These are phyloP conservation scores for Spinibarbus caldwelli DNA, from an alignment of 2,797 vertebrate genomes.

Conservation along the genomic window DNA sequence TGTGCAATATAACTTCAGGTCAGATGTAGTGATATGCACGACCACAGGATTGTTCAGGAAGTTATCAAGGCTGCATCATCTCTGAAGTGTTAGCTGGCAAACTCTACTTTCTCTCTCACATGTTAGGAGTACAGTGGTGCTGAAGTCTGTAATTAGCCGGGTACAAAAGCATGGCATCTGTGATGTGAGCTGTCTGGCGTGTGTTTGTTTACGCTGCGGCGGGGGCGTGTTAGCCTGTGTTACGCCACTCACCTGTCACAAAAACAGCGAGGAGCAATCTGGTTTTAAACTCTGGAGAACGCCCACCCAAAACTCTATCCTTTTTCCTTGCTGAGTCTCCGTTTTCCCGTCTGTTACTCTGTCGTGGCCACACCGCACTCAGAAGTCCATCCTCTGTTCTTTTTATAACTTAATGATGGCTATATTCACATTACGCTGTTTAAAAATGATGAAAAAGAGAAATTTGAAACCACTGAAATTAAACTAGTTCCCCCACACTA, in stretches of 20 bases:
- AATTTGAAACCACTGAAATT: background rate
- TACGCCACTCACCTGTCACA: constrained; percentile 56
- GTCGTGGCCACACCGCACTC: constrained; percentile 1
- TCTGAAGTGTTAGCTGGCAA: constrained; percentile 36
- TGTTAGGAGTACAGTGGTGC: constrained; percentile 6
- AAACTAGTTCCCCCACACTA: background rate
- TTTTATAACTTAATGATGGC: background rate
- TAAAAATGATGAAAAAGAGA: background rate
- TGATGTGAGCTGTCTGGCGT: constrained; percentile 62
- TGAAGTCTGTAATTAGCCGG: constrained; percentile 73
- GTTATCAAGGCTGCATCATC: constrained; percentile 40
- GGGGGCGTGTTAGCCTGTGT: constrained; percentile 59
- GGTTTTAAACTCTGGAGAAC: constrained; percentile 45
- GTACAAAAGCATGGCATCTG: constrained; percentile 74
- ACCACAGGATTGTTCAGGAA: constrained; percentile 27
- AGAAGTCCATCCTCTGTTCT: background rate
- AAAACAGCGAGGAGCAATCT: constrained; percentile 44
- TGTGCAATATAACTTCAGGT: constrained; percentile 19
- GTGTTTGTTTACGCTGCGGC: constrained; percentile 64
- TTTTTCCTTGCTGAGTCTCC: constrained; percentile 28
- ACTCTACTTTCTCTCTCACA: constrained; percentile 29
- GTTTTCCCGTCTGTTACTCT: constrained; percentile 10
- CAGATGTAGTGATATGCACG: constrained; percentile 16
- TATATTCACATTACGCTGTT: background rate
- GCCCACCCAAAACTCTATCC: constrained; percentile 36